Evolutionary conservation across 2,113 vertebrate species (phyloP).

Genomic region (Nansenia antarctica): DNA sequence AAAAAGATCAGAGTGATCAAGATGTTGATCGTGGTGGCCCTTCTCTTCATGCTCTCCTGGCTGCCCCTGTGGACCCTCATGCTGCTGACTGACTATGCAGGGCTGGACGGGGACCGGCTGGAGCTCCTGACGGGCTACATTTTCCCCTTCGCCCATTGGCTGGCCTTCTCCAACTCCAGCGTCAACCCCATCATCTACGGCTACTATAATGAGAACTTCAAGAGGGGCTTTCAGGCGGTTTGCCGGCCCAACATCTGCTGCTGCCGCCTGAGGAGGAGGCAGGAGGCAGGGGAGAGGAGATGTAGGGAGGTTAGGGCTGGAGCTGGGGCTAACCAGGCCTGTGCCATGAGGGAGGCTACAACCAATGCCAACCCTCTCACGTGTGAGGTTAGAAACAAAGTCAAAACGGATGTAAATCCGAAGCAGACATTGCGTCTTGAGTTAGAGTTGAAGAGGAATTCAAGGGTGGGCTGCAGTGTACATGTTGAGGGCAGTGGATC

Average conservation of each 20-base stretch:
- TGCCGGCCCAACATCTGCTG: constrained; percentile 59
- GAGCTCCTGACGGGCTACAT: constrained; percentile 76
- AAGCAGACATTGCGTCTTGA: constrained; percentile 32
- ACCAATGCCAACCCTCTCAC: constrained; percentile 51
- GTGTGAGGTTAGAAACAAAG: constrained; percentile 62
- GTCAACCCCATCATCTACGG: constrained; percentile 83
- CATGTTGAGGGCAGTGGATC: constrained; percentile 31
- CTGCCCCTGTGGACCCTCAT: constrained; percentile 81
- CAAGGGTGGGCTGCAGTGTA: constrained; percentile 29
- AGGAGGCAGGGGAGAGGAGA: constrained; percentile 26
- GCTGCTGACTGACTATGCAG: constrained; percentile 77
- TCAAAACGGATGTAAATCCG: constrained; percentile 62
- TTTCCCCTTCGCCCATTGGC: constrained; percentile 81
- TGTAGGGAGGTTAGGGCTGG: constrained; percentile 28
- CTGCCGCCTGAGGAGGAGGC: constrained; percentile 1
- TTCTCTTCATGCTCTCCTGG: constrained; percentile 83
- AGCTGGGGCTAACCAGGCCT: not conserved
- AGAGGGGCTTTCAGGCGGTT: constrained; percentile 73
- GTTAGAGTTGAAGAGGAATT: constrained; percentile 39
- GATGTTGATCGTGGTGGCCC: constrained; percentile 78
- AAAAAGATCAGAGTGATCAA: constrained; percentile 80
- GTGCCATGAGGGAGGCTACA: constrained; percentile 25
- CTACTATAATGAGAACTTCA: constrained; percentile 84
- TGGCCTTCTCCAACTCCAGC: constrained; percentile 82
- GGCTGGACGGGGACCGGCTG: constrained; percentile 64